phyloP scores from a whole-genome alignment of 1,140 invertebrate genomes.

The Apis mellifera region DNA sequence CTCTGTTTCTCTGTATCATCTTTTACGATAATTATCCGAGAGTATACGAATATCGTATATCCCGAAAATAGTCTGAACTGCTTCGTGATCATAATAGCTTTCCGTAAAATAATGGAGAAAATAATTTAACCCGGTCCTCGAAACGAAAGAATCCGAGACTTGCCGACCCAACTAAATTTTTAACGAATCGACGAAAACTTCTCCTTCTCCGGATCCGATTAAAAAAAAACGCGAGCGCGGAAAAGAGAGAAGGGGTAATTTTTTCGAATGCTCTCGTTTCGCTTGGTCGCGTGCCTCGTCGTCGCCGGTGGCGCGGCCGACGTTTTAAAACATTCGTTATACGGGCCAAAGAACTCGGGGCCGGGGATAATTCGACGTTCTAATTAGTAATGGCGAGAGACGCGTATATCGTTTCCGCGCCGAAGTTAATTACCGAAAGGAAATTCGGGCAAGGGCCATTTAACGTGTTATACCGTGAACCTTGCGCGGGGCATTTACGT shows the following conservation, averaged over 20 bases:
- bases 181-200: constrained; percentile 48
- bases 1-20: neutral
- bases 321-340: constrained; percentile 54
- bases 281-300: constrained; percentile 31
- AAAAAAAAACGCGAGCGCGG: constrained; percentile 7
- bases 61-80: neutral
- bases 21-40: too few species aligned
- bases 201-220: constrained; percentile 39
- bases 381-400: constrained; percentile 48
- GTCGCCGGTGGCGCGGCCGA: constrained; percentile 33
- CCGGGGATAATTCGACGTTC: constrained; percentile 47
- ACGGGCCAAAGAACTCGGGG: constrained; percentile 41
- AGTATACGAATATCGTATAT: too few species aligned
- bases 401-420: constrained; percentile 51
- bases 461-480: constrained; percentile 51
- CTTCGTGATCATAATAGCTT: neutral
- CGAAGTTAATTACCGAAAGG: constrained; percentile 55
- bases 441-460: constrained; percentile 53
- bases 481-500: constrained; percentile 42
- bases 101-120: constrained; percentile 21
- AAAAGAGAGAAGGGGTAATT: constrained; percentile 14
- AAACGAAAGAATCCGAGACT: constrained; percentile 27
- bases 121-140: constrained; percentile 24
- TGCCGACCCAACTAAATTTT: constrained; percentile 45
- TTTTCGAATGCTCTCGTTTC: constrained; percentile 46